phyloP scores from a whole-genome alignment of 1,140 invertebrate species.

The Eumaeus atala region DNA sequence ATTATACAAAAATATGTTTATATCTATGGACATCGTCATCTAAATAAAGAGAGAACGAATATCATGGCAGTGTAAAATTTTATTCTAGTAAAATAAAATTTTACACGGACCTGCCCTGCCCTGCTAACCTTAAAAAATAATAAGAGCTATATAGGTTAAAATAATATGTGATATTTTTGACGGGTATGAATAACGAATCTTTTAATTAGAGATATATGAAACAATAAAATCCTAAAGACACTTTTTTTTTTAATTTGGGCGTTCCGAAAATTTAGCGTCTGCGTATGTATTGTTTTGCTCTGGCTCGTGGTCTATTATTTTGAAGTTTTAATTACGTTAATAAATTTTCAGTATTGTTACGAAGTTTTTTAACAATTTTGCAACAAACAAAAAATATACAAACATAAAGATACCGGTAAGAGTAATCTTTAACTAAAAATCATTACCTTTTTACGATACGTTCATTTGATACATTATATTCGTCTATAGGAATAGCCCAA shows the following conservation, averaged over 20 bases:
- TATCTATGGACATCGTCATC: too few relatives aligned
- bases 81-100: too few relatives aligned
- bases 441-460: too few relatives aligned
- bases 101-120: too few relatives aligned
- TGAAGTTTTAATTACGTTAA: constrained; percentile 11
- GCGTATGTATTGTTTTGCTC: not conserved
- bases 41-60: too few relatives aligned
- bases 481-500: too few relatives aligned
- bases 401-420: not conserved
- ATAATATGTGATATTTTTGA: too few relatives aligned
- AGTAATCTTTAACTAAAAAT: not conserved
- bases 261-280: not conserved
- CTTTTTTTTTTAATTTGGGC: not conserved
- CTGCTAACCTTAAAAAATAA: too few relatives aligned
- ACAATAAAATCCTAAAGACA: constrained; percentile 6
- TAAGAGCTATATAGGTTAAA: too few relatives aligned
- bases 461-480: too few relatives aligned
- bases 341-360: not conserved
- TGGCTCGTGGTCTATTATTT: not conserved
- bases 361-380: not conserved
- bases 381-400: constrained; percentile 4
- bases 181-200: not conserved
- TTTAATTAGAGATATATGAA: constrained; percentile 7
- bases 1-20: too few relatives aligned
- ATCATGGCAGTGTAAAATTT: too few relatives aligned